Base-by-base conservation (phyloP, 2,797 vertebrate genomes). In the Linurgus olivaceus region DNA sequence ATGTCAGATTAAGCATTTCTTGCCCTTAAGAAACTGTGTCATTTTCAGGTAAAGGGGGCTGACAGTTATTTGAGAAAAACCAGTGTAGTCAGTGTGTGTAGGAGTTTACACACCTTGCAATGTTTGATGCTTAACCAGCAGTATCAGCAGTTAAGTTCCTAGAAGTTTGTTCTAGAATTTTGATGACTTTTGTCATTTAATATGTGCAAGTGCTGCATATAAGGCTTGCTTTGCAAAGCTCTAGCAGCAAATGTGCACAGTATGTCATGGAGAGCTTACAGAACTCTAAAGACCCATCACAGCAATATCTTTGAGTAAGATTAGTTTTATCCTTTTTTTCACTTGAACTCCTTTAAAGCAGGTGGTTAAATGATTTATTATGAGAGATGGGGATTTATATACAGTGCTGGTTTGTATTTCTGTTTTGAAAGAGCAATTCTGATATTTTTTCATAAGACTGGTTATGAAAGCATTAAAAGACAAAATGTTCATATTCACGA, bases 81-180 rank as follows among this genome's bases (percentile, higher is more conserved):
- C 7, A 24, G 3, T 70, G 19, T 62, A 31, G 76, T 61, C 26
- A 21, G 6, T 58, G 20, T 33, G 11, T 20, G 23, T 6, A 65
- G 40, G 50, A 67, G 55, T 47, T 80, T 29, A 20, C 10, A n/a
- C 21, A 35, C 8, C 16, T 3, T 58, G n/a, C 33, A 26, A 63
- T 0, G 0, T 19, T 12, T 63, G 57, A 7, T 28, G 5, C 55
- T 66, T 67, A 28, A 55, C 86, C 16, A 63, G 3, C 14, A 19
- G 19, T 50, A 35, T 81, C 57, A 81, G 25, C 18, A n/a, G 48
- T 45, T 45, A 65, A 33, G 31, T 71, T 80, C 40, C 38, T 54
- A 57, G 48, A 79, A 54, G 11, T 50, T 61, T 71, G 11, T 55
- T 80, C 8, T 66, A 80, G 48, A 84, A 51, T 51, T 86, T 68